Base-by-base conservation (phyloP, 2,113 vertebrate genomes). In the Chinchilla lanigera region DNA sequence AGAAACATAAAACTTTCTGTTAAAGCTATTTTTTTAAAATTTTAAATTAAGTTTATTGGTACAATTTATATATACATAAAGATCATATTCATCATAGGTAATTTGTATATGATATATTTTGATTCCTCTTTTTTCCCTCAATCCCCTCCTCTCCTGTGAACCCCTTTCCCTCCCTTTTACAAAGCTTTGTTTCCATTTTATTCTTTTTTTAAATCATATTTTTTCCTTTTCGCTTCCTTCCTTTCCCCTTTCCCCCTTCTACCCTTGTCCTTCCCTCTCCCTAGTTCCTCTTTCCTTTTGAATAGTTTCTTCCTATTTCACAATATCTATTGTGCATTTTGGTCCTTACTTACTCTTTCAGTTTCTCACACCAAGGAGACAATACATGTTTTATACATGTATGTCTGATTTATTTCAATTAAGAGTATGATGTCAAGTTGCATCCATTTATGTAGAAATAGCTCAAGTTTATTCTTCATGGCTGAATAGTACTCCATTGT, bases 1-100 rank as follows among this genome's bases (percentile, higher is more conserved):
- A 92, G 88, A 96, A 96, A 85, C 44, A 73, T 84, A 61, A 69
- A 58, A 71, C 80, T 91, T 96, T 89, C 77, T 95, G 11, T 85
- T 90, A 91, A 94, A 94, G 44, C 44, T 94, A 30, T 92, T 28
- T 30, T 63, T 63, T 61, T 63, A 28, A 63, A 61, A 61, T 61
- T 61, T 61, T 61, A 61, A 60, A 24, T 60, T 60, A 60, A 61
- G 60, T 61, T 28, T 61, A 24, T 61, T 61, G 60, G 26, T 28
- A 28, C 3, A 61, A 61, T 61, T 28, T 28, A 61, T 60, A 60
- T 60, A 26, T 60, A 60, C 58, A 60, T 60, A 60, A 60, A 26
- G 58, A 19, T 19, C 6, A 22, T 60, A 60, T 60, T 60, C 58
- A 60, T 60, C 22, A 61, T 61, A 61, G 24, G 60, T 9, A 28